These are phyloP conservation scores for Monochamus alternatus DNA, from an alignment of 2,888 invertebrate species.

Conservation along the genomic window DNA sequence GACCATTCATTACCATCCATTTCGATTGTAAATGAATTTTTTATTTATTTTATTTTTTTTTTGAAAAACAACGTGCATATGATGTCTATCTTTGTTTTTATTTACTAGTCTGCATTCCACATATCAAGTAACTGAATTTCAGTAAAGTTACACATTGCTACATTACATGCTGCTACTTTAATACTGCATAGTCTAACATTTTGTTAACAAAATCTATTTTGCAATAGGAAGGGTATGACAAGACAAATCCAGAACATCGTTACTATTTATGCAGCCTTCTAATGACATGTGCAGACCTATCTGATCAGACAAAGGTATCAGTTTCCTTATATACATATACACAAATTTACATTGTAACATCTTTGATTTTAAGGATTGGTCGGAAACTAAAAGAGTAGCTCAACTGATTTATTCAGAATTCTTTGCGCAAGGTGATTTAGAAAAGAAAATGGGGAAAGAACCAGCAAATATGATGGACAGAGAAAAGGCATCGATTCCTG, in stretches of 20 bases:
- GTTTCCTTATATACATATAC: slow-evolving; percentile 19
- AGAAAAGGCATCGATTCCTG: slow-evolving; percentile 86
- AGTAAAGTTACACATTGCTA: too few species aligned
- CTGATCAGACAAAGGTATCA: slow-evolving; percentile 86
- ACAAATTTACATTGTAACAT: background rate
- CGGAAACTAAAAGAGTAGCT: slow-evolving; percentile 72
- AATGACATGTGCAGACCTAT: slow-evolving; percentile 90
- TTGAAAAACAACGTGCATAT: too few species aligned
- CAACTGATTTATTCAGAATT: slow-evolving; percentile 81
- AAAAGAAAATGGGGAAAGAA: slow-evolving; percentile 83
- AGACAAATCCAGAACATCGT: slow-evolving; percentile 71
- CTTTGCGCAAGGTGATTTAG: slow-evolving; percentile 89
- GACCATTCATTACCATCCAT: too few species aligned
- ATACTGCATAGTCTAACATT: background rate
- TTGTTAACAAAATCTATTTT: slow-evolving; percentile 10
- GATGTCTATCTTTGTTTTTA: too few species aligned
- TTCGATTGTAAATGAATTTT: too few species aligned
- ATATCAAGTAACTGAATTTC: too few species aligned
- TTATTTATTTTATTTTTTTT: too few species aligned
- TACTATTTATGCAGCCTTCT: slow-evolving; percentile 80
- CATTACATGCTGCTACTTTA: too few species aligned
- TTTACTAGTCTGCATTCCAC: too few species aligned
- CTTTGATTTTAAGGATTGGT: slow-evolving; percentile 70
- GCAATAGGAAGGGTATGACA: slow-evolving; percentile 61
- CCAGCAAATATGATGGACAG: slow-evolving; percentile 87